Evolutionary conservation across 2,797 vertebrate species (phyloP).

Genomic region (Neosilurus hyrtlii): DNA sequence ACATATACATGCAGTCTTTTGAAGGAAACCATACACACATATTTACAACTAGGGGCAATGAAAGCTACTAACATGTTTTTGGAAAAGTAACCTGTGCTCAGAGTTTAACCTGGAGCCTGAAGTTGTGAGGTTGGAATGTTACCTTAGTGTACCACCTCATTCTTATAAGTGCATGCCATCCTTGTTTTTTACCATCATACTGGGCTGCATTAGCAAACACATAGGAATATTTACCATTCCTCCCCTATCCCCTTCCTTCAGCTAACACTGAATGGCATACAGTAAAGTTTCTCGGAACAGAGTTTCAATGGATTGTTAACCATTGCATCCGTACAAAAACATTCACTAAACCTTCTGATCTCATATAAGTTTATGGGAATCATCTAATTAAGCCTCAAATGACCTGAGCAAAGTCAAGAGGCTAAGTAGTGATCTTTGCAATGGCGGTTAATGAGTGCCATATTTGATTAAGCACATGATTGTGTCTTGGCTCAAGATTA

Average conservation of each 20-base stretch:
- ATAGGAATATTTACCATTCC: background rate
- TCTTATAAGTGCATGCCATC: slow-evolving; percentile 21
- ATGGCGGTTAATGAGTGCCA: slow-evolving; percentile 44
- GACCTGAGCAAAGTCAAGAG: slow-evolving; percentile 53
- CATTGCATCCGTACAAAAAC: slow-evolving; percentile 33
- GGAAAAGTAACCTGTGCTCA: background rate
- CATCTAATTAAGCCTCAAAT: slow-evolving; percentile 47
- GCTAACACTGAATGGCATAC: slow-evolving; percentile 32
- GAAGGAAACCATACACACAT: background rate
- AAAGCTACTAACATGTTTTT: background rate
- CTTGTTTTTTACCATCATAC: slow-evolving; percentile 53
- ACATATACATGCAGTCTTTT: background rate
- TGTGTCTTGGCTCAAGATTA: slow-evolving; percentile 60
- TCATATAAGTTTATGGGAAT: slow-evolving; percentile 37
- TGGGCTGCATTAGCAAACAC: slow-evolving; percentile 8
- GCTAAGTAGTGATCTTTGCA: slow-evolving; percentile 40
- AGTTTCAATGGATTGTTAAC: slow-evolving; percentile 20
- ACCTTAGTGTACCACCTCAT: background rate
- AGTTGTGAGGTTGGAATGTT: background rate
- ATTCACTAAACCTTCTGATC: slow-evolving; percentile 37
- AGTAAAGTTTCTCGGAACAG: slow-evolving; percentile 24
- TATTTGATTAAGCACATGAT: slow-evolving; percentile 61
- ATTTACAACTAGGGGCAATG: background rate
- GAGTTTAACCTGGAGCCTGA: background rate
- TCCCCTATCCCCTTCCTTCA: no score